Conservation (phyloP, 2,113 vertebrate species). For the Chloroceryle aenea region DNA sequence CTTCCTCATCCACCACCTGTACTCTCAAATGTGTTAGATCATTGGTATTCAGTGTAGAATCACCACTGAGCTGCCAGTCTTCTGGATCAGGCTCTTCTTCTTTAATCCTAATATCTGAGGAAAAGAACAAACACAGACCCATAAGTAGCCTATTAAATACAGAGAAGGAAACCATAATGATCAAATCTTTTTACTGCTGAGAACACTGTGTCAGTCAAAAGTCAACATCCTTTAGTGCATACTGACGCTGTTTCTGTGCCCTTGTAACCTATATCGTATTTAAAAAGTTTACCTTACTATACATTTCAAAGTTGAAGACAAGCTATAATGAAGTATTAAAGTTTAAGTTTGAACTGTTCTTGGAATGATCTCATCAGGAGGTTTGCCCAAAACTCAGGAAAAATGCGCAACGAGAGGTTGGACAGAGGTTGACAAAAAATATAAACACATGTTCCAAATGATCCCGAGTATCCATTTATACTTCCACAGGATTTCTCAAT, state of each 20-base stretch:
- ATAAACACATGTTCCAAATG: background rate
- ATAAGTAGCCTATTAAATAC: slow-evolving; percentile 44
- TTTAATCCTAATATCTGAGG: slow-evolving; percentile 95
- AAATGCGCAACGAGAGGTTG: background rate
- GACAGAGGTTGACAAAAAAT: background rate
- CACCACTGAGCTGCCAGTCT: slow-evolving; percentile 95
- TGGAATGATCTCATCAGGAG: background rate
- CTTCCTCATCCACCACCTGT: slow-evolving; percentile 93
- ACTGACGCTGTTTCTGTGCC: background rate
- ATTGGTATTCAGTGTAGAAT: slow-evolving; percentile 95
- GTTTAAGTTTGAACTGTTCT: background rate
- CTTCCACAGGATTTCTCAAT: background rate
- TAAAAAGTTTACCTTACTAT: slow-evolving; percentile 27
- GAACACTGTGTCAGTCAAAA: slow-evolving; percentile 24
- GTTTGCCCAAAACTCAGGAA: background rate
- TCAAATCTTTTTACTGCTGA: slow-evolving; percentile 19
- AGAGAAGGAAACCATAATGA: slow-evolving; percentile 36
- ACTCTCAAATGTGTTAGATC: slow-evolving; percentile 95
- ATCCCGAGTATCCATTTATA: background rate
- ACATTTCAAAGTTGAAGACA: slow-evolving; percentile 41
- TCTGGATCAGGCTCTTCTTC: slow-evolving; percentile 96
- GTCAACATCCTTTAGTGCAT: slow-evolving; percentile 6
- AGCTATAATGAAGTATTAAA: background rate
- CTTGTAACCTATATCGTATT: slow-evolving; percentile 2
- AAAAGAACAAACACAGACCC: slow-evolving; percentile 62